Percentiles rank a stretch among this genome's conserved stretches.
phyloP scores from a whole-genome alignment of 2,888 invertebrate species.

The Drosophila picticornis region DNA sequence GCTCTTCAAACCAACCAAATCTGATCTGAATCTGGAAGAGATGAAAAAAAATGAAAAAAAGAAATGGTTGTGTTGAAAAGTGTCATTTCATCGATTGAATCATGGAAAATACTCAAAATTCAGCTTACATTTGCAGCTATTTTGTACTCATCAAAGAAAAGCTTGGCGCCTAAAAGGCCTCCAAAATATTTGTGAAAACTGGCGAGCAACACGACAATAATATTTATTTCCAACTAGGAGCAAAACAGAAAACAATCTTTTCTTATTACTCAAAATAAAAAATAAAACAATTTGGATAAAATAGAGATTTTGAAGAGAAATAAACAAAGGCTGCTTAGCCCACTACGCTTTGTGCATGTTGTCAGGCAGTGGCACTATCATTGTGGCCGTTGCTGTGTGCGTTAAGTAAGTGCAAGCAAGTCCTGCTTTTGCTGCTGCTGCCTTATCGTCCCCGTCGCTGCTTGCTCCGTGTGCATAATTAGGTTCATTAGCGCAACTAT shows the following conservation, averaged over 20 bases:
- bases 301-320: no score
- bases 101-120: background rate
- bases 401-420: background rate
- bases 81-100: background rate
- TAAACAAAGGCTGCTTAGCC: background rate
- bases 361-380: background rate
- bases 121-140: background rate
- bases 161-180: background rate
- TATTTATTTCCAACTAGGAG: background rate
- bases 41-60: background rate
- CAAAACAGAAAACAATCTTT: no score
- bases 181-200: background rate
- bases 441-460: background rate
- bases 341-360: background rate
- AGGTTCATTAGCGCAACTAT: constrained; percentile 63
- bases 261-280: no score
- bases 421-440: constrained; percentile 2
- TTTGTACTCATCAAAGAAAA: background rate
- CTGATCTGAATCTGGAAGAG: background rate
- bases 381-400: background rate
- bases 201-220: background rate
- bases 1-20: background rate
- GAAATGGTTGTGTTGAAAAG: background rate
- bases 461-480: constrained; percentile 57
- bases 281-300: no score